A percentile compares a stretch with the other conserved stretches of the same genome.
Evolutionary conservation across 92 coral and sea anemone species (phyloP).

Genomic region (Actinernus sp.): DNA sequence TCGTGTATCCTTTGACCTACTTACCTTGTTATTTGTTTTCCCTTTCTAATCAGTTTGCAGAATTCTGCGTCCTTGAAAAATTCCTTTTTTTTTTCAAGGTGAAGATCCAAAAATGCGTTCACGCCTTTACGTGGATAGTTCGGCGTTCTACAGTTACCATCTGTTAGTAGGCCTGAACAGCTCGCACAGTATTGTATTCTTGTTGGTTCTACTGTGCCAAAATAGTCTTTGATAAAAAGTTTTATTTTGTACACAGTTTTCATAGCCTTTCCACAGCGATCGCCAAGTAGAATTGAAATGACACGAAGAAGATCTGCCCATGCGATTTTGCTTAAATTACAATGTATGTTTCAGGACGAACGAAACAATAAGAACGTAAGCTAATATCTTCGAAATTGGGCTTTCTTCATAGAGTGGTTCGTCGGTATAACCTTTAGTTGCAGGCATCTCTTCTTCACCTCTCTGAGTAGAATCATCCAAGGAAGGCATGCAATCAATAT

Average conservation of each 20-base stretch:
- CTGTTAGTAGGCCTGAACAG: conserved; percentile 27
- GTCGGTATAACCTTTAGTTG: background rate
- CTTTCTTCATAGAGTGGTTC: conserved; percentile 23
- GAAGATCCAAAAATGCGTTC: conserved; percentile 40
- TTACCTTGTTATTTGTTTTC: conserved; percentile 7
- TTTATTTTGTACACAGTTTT: conserved; percentile 19
- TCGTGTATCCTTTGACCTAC: conserved; percentile 26
- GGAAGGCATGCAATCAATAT: too few relatives aligned
- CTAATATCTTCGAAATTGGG: conserved; percentile 12
- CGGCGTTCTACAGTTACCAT: conserved; percentile 16
- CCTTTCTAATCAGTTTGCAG: conserved; percentile 15
- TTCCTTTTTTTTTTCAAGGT: conserved; percentile 54
- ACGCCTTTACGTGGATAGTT: conserved; percentile 22
- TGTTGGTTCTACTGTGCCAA: conserved; percentile 26
- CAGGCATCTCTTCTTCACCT: background rate
- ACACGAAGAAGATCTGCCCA: conserved; percentile 51
- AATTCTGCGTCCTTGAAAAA: conserved; percentile 34
- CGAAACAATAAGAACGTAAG: conserved; percentile 13
- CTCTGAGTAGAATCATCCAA: too few relatives aligned
- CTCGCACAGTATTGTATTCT: conserved; percentile 32
- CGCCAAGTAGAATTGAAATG: conserved; percentile 33
- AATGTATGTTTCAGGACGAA: conserved; percentile 34
- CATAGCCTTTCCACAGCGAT: conserved; percentile 1
- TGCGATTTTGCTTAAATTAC: conserved; percentile 25
- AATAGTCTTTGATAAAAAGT: conserved; percentile 7